Percentiles rank a stretch among this genome's conserved stretches.
Evolutionary conservation across 2,888 invertebrate species (phyloP).

Genomic region (Chironomus riparius): DNA sequence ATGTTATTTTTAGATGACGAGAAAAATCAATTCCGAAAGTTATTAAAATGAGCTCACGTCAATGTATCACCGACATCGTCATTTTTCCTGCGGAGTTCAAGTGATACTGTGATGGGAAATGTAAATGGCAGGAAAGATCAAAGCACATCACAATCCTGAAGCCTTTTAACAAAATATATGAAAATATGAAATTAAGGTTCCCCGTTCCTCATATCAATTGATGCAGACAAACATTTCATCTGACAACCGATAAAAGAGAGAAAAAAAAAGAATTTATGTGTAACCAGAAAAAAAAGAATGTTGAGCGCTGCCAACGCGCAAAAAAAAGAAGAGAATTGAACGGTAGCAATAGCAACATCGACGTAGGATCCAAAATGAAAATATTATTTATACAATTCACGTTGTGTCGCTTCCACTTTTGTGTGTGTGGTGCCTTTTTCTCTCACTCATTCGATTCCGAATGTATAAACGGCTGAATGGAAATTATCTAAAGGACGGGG

Average conservation of each 20-base stretch:
- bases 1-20: background rate
- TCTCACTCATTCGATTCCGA: too few relatives aligned
- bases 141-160: background rate
- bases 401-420: background rate
- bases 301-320: too few relatives aligned
- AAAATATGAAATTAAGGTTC: too few relatives aligned
- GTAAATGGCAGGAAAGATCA: background rate
- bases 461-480: background rate
- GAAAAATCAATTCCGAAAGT: background rate
- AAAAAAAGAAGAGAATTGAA: too few relatives aligned
- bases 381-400: slow-evolving; percentile 23
- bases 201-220: too few relatives aligned
- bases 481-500: background rate
- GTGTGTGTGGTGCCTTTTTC: background rate
- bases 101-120: background rate
- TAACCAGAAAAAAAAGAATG: too few relatives aligned
- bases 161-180: background rate
- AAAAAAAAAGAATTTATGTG: too few relatives aligned
- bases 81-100: background rate
- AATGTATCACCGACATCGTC: background rate
- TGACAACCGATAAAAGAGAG: too few relatives aligned
- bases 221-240: too few relatives aligned
- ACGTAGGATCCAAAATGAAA: background rate
- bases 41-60: background rate
- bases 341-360: background rate